Evolutionary conservation across 1,140 invertebrate genomes (phyloP).

Genomic region (Lerema accius): DNA sequence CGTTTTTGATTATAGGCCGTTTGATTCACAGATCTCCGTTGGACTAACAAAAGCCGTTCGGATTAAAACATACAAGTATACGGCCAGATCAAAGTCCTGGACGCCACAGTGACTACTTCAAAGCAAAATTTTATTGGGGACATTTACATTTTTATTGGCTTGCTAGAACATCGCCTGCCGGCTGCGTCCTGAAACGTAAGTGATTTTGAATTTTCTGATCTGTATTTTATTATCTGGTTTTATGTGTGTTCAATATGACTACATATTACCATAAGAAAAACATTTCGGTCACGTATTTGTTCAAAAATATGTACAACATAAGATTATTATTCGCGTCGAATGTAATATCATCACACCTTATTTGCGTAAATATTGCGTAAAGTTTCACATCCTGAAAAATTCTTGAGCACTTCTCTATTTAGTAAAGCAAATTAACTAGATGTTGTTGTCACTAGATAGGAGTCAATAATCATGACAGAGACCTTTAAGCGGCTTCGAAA

Average conservation of each 20-base stretch:
- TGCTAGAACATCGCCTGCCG: slow-evolving; percentile 73
- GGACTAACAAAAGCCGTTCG: slow-evolving; percentile 57
- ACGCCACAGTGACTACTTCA: slow-evolving; percentile 66
- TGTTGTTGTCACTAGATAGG: too few relatives aligned
- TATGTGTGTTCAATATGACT: slow-evolving; percentile 73
- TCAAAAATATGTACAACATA: slow-evolving; percentile 21
- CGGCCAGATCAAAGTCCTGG: slow-evolving; percentile 68
- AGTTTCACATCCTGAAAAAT: too few relatives aligned
- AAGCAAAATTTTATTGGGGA: slow-evolving; percentile 79
- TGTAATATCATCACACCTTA: too few relatives aligned
- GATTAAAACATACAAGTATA: slow-evolving; percentile 56
- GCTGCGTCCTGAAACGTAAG: slow-evolving; percentile 74
- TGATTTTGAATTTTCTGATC: slow-evolving; percentile 82
- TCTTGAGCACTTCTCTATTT: too few relatives aligned
- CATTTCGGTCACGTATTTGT: slow-evolving; percentile 49
- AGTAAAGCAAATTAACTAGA: too few relatives aligned
- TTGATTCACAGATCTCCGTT: slow-evolving; percentile 34
- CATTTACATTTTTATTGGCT: slow-evolving; percentile 82
- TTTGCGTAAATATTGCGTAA: too few relatives aligned
- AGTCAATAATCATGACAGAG: too few relatives aligned
- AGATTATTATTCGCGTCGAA: not conserved
- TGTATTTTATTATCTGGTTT: slow-evolving; percentile 81
- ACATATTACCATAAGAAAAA: slow-evolving; percentile 66
- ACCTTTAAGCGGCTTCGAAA: too few relatives aligned
- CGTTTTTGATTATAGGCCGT: too few relatives aligned